Evolutionary conservation across 2,888 invertebrate species (phyloP), one percentile per base, ranked within the genome.

Genomic region (Mystacides longicornis): DNA sequence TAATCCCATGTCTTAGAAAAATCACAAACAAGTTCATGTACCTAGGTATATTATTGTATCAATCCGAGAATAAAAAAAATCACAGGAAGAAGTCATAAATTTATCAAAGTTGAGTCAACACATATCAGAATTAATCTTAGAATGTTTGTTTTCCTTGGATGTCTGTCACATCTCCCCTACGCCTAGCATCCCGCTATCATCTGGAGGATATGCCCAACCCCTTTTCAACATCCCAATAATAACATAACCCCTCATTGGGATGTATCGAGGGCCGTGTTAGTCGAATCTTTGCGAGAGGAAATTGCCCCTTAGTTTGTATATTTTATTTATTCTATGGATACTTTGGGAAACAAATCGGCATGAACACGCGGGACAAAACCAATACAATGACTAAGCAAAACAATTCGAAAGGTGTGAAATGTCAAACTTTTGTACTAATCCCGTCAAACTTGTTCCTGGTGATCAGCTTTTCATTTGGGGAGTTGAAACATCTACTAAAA

Each of bases 71-170:
- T 14, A 37, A 4, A 37, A 3, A 37, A 7, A 37, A n/a, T n/a
- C n/a, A n/a, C n/a, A 37, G 14, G 14, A 37, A 7, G 37, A 37
- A n/a, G 3, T 27, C 27, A 14, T 3, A 37, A 37, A 37, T 37
- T 3, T 37, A 37, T 37, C n/a, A 37, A 37, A 37, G 37, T 54
- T 42, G 43, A 54, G 54, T 54, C 59, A 57, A 59, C 56, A 59
- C 52, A 56, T 57, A 52, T 55, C 56, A 59, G 49, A 59, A 59
- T 57, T 59, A 59, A 59, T 59, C 59, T 52, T 55, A 27, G 49
- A 42, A 42, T 57, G 52, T 59, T 58, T 55, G 52, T 56, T 56
- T 23, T 46, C 52, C 52, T 47, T 31, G 27, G 54, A 37, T 37
- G 54, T 59, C 59, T 56, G 23, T 37, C 37, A 21, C 31, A 43